A percentile compares a stretch with the other conserved stretches of the same genome.
phyloP scores from a whole-genome alignment of 2,113 vertebrate genomes.

The Dascyllus trimaculatus region DNA sequence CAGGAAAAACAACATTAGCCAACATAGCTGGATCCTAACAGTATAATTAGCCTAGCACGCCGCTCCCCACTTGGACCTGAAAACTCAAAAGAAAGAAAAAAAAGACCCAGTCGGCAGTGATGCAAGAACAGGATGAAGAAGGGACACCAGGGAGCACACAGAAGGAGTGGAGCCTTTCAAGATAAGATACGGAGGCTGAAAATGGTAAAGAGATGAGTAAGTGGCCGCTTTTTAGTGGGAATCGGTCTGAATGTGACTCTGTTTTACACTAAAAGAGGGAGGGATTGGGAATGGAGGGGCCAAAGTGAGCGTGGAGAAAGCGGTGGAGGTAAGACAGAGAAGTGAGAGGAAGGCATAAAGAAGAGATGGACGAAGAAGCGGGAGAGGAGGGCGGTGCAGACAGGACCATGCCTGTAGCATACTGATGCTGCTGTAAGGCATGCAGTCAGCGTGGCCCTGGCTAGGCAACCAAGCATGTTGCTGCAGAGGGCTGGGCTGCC shows the following conservation, averaged over 20 bases:
- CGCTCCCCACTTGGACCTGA: constrained; percentile 36
- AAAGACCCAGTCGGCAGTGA: constrained; percentile 17
- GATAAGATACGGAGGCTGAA: constrained; percentile 25
- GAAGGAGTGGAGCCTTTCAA: constrained; percentile 5
- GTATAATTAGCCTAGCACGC: constrained; percentile 61
- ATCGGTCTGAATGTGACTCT: not conserved
- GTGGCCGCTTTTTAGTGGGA: constrained; percentile 6
- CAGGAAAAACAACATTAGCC: constrained; percentile 61
- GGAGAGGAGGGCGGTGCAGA: constrained; percentile 64
- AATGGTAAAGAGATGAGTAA: constrained; percentile 24
- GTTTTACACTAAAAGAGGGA: constrained; percentile 33
- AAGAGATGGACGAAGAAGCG: constrained; percentile 60
- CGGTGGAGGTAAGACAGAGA: constrained; percentile 59
- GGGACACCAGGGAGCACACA: not conserved
- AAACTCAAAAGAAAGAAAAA: constrained; percentile 16
- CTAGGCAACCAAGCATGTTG: constrained; percentile 67
- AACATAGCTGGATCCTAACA: constrained; percentile 47
- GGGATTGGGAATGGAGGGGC: constrained; percentile 33
- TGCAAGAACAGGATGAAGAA: not conserved
- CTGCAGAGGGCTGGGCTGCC: constrained; percentile 58
- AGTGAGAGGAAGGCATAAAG: constrained; percentile 48
- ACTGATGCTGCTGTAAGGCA: constrained; percentile 78
- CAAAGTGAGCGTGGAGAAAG: constrained; percentile 50
- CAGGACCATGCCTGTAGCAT: constrained; percentile 72
- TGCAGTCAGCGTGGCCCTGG: constrained; percentile 71